These are phyloP conservation scores for Iselma pallidipennis DNA, from an alignment of 2,888 invertebrate species.

Conservation along the genomic window DNA sequence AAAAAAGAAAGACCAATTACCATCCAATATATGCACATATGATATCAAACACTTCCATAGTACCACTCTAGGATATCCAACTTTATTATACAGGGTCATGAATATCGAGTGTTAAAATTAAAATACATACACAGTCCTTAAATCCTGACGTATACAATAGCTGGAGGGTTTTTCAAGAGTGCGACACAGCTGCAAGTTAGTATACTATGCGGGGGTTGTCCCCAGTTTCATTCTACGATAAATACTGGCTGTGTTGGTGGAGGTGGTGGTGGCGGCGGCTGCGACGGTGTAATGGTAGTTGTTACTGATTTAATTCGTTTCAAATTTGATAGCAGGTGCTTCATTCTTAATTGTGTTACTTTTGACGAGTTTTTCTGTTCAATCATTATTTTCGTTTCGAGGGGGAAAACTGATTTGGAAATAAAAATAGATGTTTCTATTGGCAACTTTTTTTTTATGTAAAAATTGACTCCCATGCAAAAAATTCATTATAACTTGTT, in stretches of 20 bases:
- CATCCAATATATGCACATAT: conserved; percentile 35
- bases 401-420: too few relatives aligned
- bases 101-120: conserved; percentile 56
- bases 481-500: too few relatives aligned
- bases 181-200: conserved; percentile 45
- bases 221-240: not conserved
- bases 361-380: not conserved
- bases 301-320: conserved; percentile 40
- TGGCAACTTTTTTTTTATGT: too few relatives aligned
- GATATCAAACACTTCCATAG: not conserved
- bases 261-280: not conserved
- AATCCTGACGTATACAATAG: conserved; percentile 43
- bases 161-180: conserved; percentile 40
- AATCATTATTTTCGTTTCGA: not conserved
- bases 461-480: too few relatives aligned
- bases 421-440: too few relatives aligned
- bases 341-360: conserved; percentile 22
- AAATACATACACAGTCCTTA: conserved; percentile 51
- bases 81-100: conserved; percentile 54
- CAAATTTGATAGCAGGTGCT: conserved; percentile 41
- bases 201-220: conserved; percentile 30
- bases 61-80: conserved; percentile 48
- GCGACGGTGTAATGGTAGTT: not conserved
- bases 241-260: not conserved
- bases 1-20: conserved; percentile 39